These are phyloP conservation scores for Argentina silus DNA, from an alignment of 2,797 vertebrate species.

Conservation along the genomic window DNA sequence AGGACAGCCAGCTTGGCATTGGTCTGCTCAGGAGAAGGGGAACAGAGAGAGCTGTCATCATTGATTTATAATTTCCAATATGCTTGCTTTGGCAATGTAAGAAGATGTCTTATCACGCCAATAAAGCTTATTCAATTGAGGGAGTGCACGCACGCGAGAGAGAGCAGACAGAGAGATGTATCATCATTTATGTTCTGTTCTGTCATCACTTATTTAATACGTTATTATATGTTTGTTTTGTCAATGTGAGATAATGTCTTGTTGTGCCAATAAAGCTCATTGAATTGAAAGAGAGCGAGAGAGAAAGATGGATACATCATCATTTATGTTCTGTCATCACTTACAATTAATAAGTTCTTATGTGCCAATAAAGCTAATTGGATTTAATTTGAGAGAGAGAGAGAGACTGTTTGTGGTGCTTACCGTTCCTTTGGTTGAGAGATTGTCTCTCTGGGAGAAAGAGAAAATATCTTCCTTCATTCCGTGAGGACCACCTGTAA, in stretches of 20 bases:
- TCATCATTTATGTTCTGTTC: no score
- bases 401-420: neutral
- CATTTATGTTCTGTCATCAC: neutral
- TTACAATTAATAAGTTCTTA: no score
- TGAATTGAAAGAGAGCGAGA: neutral
- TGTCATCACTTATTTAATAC: no score
- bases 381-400: no score
- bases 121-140: no score
- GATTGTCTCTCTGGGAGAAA: slow-evolving; percentile 42
- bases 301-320: neutral
- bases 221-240: no score
- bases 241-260: no score
- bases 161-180: neutral
- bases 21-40: slow-evolving; percentile 59
- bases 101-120: no score
- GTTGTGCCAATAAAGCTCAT: no score
- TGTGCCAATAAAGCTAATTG: no score
- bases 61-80: no score
- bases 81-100: no score
- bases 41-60: neutral
- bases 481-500: slow-evolving; percentile 41
- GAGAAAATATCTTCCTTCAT: slow-evolving; percentile 44
- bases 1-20: slow-evolving; percentile 75
- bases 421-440: slow-evolving; percentile 32
- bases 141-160: neutral